These are phyloP conservation scores for Achlya flavicornis DNA, from an alignment of 2,888 invertebrate species.

Conservation along the genomic window DNA sequence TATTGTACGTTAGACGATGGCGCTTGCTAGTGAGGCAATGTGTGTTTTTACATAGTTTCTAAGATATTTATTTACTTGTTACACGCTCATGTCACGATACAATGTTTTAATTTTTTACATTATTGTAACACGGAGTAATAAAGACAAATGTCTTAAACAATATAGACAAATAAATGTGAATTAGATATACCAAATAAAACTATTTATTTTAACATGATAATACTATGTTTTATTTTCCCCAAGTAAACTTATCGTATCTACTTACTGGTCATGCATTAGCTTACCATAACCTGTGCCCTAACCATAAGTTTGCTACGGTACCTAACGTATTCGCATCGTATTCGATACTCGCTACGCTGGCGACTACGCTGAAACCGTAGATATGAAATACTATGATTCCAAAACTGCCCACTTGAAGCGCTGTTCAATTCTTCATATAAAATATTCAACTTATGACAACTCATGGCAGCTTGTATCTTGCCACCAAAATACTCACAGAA, in stretches of 20 bases:
- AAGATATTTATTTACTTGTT: slow-evolving; percentile 54
- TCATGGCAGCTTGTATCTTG: no score
- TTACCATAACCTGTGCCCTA: no score
- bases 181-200: slow-evolving; percentile 64
- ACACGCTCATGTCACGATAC: slow-evolving; percentile 31
- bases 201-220: slow-evolving; percentile 51
- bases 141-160: slow-evolving; percentile 33
- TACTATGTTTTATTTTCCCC: slow-evolving; percentile 11
- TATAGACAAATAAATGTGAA: slow-evolving; percentile 41
- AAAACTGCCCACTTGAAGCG: no score
- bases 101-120: slow-evolving; percentile 25
- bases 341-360: no score
- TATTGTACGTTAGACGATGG: slow-evolving; percentile 61
- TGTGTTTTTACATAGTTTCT: slow-evolving; percentile 43
- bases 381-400: no score
- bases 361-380: no score
- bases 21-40: slow-evolving; percentile 59
- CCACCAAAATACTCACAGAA: no score
- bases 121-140: slow-evolving; percentile 30
- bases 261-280: no score
- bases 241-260: background rate
- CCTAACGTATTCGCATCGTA: no score
- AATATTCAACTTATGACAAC: no score
- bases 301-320: no score
- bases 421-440: no score